Base-by-base conservation (phyloP, 2,113 vertebrate genomes). In the Mixornis gularis region DNA sequence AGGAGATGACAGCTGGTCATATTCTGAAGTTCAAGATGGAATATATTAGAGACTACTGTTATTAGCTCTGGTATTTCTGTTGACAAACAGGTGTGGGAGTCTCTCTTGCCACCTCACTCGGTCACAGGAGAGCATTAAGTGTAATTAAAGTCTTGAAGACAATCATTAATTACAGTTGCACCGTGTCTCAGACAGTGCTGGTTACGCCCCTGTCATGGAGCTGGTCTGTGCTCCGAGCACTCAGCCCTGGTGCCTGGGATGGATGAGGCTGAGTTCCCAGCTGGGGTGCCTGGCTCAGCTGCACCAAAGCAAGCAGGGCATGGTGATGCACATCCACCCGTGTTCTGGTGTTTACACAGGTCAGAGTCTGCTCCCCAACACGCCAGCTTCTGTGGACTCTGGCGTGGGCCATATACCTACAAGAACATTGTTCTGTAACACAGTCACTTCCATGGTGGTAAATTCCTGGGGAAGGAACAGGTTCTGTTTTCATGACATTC, bases 61-160 rank as follows among this genome's bases (percentile, higher is more conserved):
- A 79, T 72, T 93, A 95, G 59, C 32, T 85, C 71, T 53, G 32
- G 20, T 87, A 44, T 79, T 95, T 77, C 74, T 91, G 36, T 87
- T 94, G 90, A 73, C 60, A 85, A 80, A 52, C 89, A 87, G 20
- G 30, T 3, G 1, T 36, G 22, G 41, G 71, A 73, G 7, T 21
- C 26, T 79, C 48, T 76, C 56, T 94, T 44, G 22, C 46, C 46
- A 48, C 41, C 49, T 90, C 66, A 29, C n/a, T 60, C 32, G 6
- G 24, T 24, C 69, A 87, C 77, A 81, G 43, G 43, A 91, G 38
- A 83, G 36, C 62, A 81, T 93, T 85, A 93, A 88, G 84, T 5
- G 1, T 78, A 93, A 96, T 93, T 94, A 97, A 97, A 95, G 62
- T 72, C 73, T 80, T 59, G 85, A 94, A 88, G 64, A 71, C 43